phyloP scores from a whole-genome alignment of 1,140 invertebrate genomes.

The Branchinecta lindahli region DNA sequence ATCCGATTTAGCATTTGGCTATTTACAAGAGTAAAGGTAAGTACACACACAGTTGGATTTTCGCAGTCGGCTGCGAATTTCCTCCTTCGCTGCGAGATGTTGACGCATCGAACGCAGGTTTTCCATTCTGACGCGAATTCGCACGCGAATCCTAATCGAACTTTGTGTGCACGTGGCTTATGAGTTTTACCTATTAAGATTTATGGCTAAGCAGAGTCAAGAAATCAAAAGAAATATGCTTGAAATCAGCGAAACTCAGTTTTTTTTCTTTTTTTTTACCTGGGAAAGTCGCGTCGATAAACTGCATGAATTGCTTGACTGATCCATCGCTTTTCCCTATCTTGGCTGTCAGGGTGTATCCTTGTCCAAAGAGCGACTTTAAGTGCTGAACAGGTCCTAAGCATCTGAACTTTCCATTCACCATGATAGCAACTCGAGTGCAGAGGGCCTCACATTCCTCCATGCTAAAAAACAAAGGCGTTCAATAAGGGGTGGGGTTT shows the following conservation, averaged over 20 bases:
- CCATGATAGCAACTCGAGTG: constrained; percentile 49
- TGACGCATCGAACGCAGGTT: too few species aligned
- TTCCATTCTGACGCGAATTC: too few species aligned
- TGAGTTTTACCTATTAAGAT: not conserved
- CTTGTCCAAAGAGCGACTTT: constrained; percentile 29
- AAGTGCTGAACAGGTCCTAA: constrained; percentile 49
- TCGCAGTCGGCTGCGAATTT: too few species aligned
- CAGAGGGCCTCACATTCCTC: constrained; percentile 61
- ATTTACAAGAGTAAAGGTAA: too few species aligned
- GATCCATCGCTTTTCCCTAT: not conserved
- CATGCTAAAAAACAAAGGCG: constrained; percentile 27
- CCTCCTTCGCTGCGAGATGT: too few species aligned
- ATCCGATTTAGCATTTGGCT: too few species aligned
- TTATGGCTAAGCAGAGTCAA: not conserved
- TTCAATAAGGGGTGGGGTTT: not conserved
- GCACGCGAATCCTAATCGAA: too few species aligned
- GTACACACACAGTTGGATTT: too few species aligned
- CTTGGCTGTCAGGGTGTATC: not conserved
- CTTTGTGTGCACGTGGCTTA: not conserved
- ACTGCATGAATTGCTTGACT: not conserved
- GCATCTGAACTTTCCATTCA: constrained; percentile 47
- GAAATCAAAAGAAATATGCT: not conserved
- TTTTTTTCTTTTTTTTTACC: not conserved
- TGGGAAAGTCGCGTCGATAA: not conserved
- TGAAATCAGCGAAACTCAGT: not conserved